A percentile compares a stretch with the other conserved stretches of the same genome.
Conservation (phyloP, 2,888 invertebrate species). For the Thecophora atra region DNA sequence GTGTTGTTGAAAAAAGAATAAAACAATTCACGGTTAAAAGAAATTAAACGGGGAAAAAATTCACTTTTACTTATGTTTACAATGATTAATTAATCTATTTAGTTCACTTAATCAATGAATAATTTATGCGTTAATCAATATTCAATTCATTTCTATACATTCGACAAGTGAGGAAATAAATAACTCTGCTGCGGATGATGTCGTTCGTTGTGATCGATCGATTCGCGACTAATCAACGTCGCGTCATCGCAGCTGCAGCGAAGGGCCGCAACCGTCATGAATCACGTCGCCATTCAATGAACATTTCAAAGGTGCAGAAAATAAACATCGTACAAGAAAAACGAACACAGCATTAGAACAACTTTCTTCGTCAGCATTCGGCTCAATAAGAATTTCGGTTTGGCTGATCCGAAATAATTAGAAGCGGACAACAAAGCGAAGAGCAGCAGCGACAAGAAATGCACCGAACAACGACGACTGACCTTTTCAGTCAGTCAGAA, state of each 20-base stretch:
- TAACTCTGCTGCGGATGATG: constrained; percentile 49
- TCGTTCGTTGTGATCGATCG: constrained; percentile 65
- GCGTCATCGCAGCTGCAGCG: constrained; percentile 37
- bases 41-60: not conserved
- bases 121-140: too few relatives aligned
- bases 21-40: not conserved
- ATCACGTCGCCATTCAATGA: constrained; percentile 46
- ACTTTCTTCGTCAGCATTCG: not conserved
- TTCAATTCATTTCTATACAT: too few relatives aligned
- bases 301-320: constrained; percentile 29
- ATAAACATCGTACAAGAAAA: too few relatives aligned
- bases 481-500: not conserved
- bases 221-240: constrained; percentile 64
- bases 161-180: too few relatives aligned
- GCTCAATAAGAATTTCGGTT: not conserved
- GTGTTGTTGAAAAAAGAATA: not conserved
- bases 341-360: not conserved
- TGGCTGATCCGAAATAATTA: not conserved
- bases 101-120: too few relatives aligned
- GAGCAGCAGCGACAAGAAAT: constrained; percentile 13
- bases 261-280: constrained; percentile 41
- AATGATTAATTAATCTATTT: too few relatives aligned
- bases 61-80: too few relatives aligned
- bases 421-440: not conserved
- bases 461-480: constrained; percentile 24